Evolutionary conservation across 2,888 invertebrate species (phyloP).

Genomic region (Noctua pronuba): DNA sequence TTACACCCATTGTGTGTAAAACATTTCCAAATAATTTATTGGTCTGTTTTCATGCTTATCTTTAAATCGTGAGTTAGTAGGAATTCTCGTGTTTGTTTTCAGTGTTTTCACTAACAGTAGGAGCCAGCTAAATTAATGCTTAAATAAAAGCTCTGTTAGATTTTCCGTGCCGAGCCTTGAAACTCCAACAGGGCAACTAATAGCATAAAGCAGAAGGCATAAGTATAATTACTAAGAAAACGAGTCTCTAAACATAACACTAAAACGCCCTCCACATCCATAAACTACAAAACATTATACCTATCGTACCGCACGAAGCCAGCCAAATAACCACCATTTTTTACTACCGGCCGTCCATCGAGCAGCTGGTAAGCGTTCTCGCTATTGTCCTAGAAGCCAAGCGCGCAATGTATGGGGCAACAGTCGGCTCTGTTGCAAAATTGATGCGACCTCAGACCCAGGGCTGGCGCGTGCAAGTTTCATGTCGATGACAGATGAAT

Average conservation of each 20-base stretch:
- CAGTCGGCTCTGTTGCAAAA: slow-evolving; percentile 57
- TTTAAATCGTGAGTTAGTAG: neutral
- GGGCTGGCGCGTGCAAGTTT: slow-evolving; percentile 65
- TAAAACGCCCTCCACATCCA: slow-evolving; percentile 9
- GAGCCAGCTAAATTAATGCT: neutral
- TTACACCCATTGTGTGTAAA: neutral
- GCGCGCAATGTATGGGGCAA: slow-evolving; percentile 54
- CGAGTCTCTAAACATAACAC: neutral
- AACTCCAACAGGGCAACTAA: neutral
- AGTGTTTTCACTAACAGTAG: neutral
- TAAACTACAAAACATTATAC: slow-evolving; percentile 45
- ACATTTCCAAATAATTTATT: neutral
- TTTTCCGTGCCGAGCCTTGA: neutral
- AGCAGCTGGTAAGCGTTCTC: slow-evolving; percentile 58
- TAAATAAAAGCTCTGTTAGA: neutral
- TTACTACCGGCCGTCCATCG: slow-evolving; percentile 47
- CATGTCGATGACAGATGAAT: slow-evolving; percentile 68
- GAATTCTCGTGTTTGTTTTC: neutral
- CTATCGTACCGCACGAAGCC: slow-evolving; percentile 8
- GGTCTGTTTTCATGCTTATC: neutral
- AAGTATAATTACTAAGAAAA: slow-evolving; percentile 3
- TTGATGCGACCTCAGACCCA: slow-evolving; percentile 61
- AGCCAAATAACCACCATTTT: slow-evolving; percentile 54
- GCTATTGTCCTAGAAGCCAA: slow-evolving; percentile 41
- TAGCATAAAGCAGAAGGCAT: neutral